These are phyloP conservation scores for Microtus montanus DNA, from an alignment of 2,113 vertebrate species.

Conservation along the genomic window DNA sequence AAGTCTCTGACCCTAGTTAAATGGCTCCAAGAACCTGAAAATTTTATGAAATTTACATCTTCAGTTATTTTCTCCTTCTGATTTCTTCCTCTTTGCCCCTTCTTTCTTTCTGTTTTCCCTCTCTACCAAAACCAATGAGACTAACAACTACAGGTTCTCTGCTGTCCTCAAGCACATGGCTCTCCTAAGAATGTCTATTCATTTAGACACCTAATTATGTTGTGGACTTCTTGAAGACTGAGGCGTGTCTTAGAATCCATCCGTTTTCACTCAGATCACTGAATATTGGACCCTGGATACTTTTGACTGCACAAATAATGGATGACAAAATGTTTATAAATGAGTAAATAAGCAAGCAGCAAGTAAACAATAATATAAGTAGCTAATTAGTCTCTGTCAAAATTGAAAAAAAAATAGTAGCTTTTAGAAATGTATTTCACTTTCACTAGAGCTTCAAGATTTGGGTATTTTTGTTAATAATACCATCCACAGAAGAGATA, in stretches of 20 bases:
- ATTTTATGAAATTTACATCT: conserved; percentile 10
- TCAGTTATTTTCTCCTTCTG: neutral
- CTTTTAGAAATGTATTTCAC: neutral
- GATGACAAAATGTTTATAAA: neutral
- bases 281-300: neutral
- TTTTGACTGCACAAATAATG: neutral
- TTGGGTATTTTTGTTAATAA: conserved; percentile 5
- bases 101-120: neutral
- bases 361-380: neutral
- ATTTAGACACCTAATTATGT: neutral
- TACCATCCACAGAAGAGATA: neutral
- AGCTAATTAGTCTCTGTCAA: neutral
- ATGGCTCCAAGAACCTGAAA: neutral
- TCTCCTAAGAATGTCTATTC: neutral
- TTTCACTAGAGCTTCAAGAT: neutral
- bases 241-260: neutral
- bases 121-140: neutral
- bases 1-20: neutral
- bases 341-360: neutral
- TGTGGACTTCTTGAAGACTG: neutral
- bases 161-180: neutral
- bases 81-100: neutral
- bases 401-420: neutral
- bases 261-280: conserved; percentile 6
- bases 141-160: neutral